Base-by-base conservation (phyloP, 2,113 vertebrate species). In the Cinclus mexicanus region DNA sequence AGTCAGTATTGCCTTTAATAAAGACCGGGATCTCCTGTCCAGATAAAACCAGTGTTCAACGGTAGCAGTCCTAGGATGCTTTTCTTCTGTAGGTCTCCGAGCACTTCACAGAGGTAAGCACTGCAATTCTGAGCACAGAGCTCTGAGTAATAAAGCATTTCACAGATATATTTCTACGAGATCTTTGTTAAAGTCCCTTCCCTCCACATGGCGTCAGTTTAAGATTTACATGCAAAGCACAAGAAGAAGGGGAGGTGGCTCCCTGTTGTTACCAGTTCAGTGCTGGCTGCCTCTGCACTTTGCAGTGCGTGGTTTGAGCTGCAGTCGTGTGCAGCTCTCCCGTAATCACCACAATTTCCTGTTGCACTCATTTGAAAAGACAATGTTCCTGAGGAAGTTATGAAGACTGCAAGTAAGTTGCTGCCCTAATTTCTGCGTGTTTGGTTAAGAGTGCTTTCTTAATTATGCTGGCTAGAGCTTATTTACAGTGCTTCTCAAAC, bases 281-380 rank as follows among this genome's bases (percentile, higher is more conserved):
- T 0, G 63, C 89, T 55, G 76, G 12, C 53, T 93, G 87, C 84
- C 69, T 90, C 47, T 94, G 94, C 93, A 78, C 90, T 96, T 79
- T 72, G 78, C 91, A 80, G 82, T 14, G 52, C 8, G 67, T 86
- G 89, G 89, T 64, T 88, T 67, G 56, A 91, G 67, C 87, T 87
- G 79, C 65, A 89, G 76, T 3, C 11, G 12, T 3, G 12, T 3
- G 18, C 24, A 85, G 91, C 72, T 87, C 87, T 81, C 93, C 91
- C 12, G 10, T 95, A 72, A 84, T 76, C 70, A 93, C 97, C 97
- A 94, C 96, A 86, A 84, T 97, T 98, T 98, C 98, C 98, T 98
- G 97, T 93, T 90, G 25, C 71, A 65, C 87, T 95, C 95, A 95
- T 96, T 93, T 97, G 95, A 97, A 94, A 96, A 96, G 94, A 94